Evolutionary conservation across 1,140 invertebrate genomes (phyloP), one percentile per base, ranked within the genome.

Genomic region (Steinernema khuongi): DNA sequence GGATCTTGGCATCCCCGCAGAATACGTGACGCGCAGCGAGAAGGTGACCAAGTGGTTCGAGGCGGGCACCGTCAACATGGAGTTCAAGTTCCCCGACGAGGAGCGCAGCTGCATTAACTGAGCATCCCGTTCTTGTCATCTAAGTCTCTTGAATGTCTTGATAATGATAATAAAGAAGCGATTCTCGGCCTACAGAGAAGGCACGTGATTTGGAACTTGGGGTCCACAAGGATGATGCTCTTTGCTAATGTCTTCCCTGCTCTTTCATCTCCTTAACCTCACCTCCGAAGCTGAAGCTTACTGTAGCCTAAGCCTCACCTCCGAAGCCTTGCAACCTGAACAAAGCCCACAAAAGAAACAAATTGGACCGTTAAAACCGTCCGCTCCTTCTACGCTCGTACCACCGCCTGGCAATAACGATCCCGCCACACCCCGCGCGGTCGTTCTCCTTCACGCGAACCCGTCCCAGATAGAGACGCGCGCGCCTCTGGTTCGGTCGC

Each of bases 1-100:
- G 19, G 72, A 82, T 32, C 67, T 81, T n/a, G 66, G 66, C 1
- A 70, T 81, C 32, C 80, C 80, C 1, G 43, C 67, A n/a, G 44
- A 79, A 17, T 81, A 81, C 41, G 77, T 81, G 1, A 77, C 41
- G 0, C 67, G 80, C 29, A 67, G 75, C 11, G 67, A 31, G 19
- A 41, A 75, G 22, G 77, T 81, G 17, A 70, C 74, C n/a, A 80
- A 82, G 67, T 81, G 76, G 73, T 81, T 81, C 66, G 80, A 81
- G 29, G 80, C 76, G 14, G 80, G 80, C 18, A 74, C 72, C 7
- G 78, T 81, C 72, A 82, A 81, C 67, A 81, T 81, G 80, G 74
- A 79, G 32, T 79, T 80, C 70, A 32, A 73, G 19, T 80, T 79
- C 66, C 79, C 74, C 17, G 79, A 81, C 36, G 79, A 80, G 72